phyloP scores from a whole-genome alignment of 2,797 vertebrate species.

The Falco naumanni region DNA sequence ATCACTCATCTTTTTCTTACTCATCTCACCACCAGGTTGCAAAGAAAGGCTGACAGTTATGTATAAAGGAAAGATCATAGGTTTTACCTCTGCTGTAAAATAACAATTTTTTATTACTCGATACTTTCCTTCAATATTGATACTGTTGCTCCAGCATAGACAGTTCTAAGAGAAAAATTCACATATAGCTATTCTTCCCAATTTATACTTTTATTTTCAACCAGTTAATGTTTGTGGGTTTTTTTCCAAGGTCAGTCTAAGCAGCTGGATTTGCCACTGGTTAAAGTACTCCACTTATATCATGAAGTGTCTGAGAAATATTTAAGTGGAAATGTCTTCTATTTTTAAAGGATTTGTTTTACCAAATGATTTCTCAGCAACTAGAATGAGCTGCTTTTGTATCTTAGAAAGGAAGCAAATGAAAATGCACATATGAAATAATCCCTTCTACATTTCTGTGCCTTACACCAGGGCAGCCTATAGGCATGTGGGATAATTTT shows the following conservation, averaged over 20 bases:
- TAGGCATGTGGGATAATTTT: conserved; percentile 32
- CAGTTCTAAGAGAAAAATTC: not conserved
- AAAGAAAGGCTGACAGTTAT: not conserved
- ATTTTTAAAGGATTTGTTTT: conserved; percentile 34
- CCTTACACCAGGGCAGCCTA: not conserved
- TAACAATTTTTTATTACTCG: not conserved
- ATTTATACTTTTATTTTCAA: not conserved
- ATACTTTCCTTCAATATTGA: not conserved
- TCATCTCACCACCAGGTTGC: not conserved
- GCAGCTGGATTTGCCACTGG: not conserved
- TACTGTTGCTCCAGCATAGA: not conserved
- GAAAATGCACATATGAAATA: conserved; percentile 28
- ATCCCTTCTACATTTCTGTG: not conserved
- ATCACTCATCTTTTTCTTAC: not conserved
- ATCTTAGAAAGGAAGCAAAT: conserved; percentile 1
- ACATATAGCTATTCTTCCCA: not conserved
- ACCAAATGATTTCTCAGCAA: conserved; percentile 1
- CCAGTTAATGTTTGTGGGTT: not conserved
- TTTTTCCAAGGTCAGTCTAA: not conserved
- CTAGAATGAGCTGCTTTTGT: not conserved
- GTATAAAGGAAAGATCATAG: not conserved
- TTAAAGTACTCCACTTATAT: conserved; percentile 6
- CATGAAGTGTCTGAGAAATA: not conserved
- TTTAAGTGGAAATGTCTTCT: not conserved
- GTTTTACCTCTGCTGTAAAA: not conserved